Evolutionary conservation across 2,113 vertebrate genomes (phyloP), one percentile per base, ranked within the genome.

Genomic region (Pipa parva): DNA sequence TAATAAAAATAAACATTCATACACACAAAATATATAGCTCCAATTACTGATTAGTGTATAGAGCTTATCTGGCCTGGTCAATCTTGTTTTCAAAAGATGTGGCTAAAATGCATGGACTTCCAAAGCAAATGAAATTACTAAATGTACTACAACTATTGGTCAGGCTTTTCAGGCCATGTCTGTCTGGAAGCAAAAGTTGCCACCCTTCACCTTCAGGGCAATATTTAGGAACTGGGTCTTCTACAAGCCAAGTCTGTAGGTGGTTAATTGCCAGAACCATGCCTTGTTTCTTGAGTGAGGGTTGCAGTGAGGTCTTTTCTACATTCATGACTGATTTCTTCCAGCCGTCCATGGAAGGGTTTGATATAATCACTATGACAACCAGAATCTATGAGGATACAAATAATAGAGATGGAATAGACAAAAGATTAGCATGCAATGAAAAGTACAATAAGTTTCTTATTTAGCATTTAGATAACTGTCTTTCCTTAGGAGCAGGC

Each of bases 391-490:
- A 90, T 83, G 83, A 88, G 85, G 86, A 86, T 92, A 92, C 89
- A 92, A 92, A 95, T 94, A 94, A 92, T 86, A 84, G 91, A 92
- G 92, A 90, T 91, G 87, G 92, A 91, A 93, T 93, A 92, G 92
- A 95, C 90, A 92, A 91, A 93, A 97, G 95, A 99, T 99, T 97
- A 96, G 95, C 92, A 97, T 95, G 92, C 93, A 88, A 88, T 89
- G 93, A 97, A 95, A 95, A 97, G 94, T 94, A 94, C 95, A 97
- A 99, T 96, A 92, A 91, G 92, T 94, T 95, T 95, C 95, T 97
- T 98, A 98, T 94, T 99, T 99, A 98, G 97, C 97, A 99, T 99
- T 99, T 99, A 98, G 95, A 99, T 98, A 97, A 98, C 93, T 93
- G 89, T 93, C 93, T 92, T 89, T 94, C 90, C 93, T 91, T 89